Conservation (phyloP, 1,140 invertebrate genomes). For the Ips typographus region DNA sequence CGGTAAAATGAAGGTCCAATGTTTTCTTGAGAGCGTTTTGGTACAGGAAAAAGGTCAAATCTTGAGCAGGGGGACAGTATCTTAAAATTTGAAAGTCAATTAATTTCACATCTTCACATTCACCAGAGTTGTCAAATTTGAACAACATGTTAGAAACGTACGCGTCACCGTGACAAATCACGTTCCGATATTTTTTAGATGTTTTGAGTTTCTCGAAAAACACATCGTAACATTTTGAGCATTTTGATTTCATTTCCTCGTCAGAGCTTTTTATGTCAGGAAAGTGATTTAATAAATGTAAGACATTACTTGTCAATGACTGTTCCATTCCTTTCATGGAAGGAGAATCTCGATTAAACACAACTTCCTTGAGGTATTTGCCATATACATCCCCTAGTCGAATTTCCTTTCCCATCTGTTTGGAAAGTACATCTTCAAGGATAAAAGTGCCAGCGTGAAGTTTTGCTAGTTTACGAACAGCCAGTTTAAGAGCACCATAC, state of each 20-base stretch:
- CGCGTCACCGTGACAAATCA: conserved; percentile 61
- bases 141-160: conserved; percentile 67
- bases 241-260: conserved; percentile 7
- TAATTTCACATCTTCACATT: conserved; percentile 52
- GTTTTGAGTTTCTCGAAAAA: conserved; percentile 54
- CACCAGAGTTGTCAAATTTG: conserved; percentile 52
- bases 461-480: conserved; percentile 32
- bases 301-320: not conserved
- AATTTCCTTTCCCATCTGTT: not conserved
- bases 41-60: conserved; percentile 57
- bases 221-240: conserved; percentile 35
- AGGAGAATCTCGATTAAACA: conserved; percentile 3
- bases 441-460: conserved; percentile 39
- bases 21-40: conserved; percentile 55
- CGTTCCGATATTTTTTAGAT: conserved; percentile 57
- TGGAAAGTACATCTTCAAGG: conserved; percentile 38
- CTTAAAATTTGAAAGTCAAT: conserved; percentile 66
- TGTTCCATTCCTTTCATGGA: not conserved
- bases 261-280: conserved; percentile 14
- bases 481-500: conserved; percentile 20
- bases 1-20: conserved; percentile 23
- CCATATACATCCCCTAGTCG: conserved; percentile 27
- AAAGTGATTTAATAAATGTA: conserved; percentile 13
- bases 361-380: conserved; percentile 44
- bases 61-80: conserved; percentile 57